Evolutionary conservation across 1,140 invertebrate genomes (phyloP).

Genomic region (Ptiloglossa arizonensis): DNA sequence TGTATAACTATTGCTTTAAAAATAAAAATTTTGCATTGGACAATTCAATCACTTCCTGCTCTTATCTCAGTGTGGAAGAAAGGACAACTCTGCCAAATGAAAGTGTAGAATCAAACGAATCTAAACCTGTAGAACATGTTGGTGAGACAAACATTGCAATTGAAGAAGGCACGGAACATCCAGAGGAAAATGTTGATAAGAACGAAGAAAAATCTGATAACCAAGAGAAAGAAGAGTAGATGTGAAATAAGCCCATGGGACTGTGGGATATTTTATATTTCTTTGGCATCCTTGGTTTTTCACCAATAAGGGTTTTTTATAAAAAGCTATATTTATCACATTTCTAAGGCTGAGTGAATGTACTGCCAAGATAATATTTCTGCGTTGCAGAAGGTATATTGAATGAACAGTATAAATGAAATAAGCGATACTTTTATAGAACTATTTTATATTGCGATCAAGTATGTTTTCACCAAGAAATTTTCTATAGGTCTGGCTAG

Average conservation of each 20-base stretch:
- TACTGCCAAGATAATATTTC: slow-evolving; percentile 70
- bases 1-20: neutral
- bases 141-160: slow-evolving; percentile 74
- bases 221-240: slow-evolving; percentile 79
- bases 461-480: slow-evolving; percentile 45
- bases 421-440: slow-evolving; percentile 62
- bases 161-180: slow-evolving; percentile 72
- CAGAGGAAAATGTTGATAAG: slow-evolving; percentile 73
- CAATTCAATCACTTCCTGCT: slow-evolving; percentile 3
- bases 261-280: slow-evolving; percentile 51
- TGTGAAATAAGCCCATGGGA: slow-evolving; percentile 62
- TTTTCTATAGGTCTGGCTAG: slow-evolving; percentile 49
- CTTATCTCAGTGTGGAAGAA: slow-evolving; percentile 63
- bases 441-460: slow-evolving; percentile 58
- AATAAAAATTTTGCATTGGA: slow-evolving; percentile 18
- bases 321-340: slow-evolving; percentile 62
- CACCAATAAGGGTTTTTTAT: slow-evolving; percentile 66
- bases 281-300: slow-evolving; percentile 66
- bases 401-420: slow-evolving; percentile 59
- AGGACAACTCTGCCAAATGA: slow-evolving; percentile 64
- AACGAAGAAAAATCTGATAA: slow-evolving; percentile 78
- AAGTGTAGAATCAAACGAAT: slow-evolving; percentile 62
- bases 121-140: slow-evolving; percentile 69
- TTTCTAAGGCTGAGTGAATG: slow-evolving; percentile 69
- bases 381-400: slow-evolving; percentile 51